Evolutionary conservation across 2,113 vertebrate genomes (phyloP).

Genomic region (Turnix velox): DNA sequence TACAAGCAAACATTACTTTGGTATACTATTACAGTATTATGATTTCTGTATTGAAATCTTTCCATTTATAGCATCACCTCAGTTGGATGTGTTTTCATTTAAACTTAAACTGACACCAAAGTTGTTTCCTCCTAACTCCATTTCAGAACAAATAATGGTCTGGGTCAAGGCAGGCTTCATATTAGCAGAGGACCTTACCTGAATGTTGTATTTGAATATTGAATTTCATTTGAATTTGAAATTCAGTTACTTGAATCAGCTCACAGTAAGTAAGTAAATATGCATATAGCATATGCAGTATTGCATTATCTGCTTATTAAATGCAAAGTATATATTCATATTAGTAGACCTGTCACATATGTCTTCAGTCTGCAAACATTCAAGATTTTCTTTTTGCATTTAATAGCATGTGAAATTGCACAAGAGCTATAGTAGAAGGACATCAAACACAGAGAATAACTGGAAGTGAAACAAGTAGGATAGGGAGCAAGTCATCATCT

Average conservation of each 20-base stretch:
- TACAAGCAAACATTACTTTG: neutral
- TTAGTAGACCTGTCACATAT: neutral
- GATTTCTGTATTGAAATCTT: neutral
- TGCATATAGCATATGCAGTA: neutral
- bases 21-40: neutral
- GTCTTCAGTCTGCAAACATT: neutral
- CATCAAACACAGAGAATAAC: neutral
- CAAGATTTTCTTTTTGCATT: neutral
- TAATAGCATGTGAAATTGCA: neutral
- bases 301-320: neutral
- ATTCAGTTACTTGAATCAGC: neutral
- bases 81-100: neutral
- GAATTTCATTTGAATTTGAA: neutral
- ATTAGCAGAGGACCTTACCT: neutral
- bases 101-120: neutral
- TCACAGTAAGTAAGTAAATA: neutral
- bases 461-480: neutral
- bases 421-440: neutral
- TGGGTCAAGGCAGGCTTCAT: neutral
- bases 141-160: neutral
- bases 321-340: neutral
- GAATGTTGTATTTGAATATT: too few relatives aligned
- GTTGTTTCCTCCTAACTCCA: neutral
- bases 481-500: neutral
- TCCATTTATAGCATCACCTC: neutral